Evolutionary conservation across 2,888 invertebrate genomes (phyloP).

Genomic region (Agrilus cyanescens): DNA sequence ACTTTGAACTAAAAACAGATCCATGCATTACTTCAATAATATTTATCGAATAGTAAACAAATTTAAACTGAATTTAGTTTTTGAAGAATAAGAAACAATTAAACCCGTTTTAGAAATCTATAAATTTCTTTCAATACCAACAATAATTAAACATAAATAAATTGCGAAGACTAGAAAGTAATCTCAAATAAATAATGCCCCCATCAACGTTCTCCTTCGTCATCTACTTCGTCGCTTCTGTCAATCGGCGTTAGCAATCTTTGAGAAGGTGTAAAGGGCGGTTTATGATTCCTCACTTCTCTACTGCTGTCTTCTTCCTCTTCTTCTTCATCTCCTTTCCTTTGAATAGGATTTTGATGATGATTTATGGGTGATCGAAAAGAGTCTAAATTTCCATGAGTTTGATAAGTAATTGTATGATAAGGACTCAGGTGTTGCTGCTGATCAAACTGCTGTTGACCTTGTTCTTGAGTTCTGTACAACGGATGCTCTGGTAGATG

Average conservation of each 20-base stretch:
- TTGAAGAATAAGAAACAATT: too few species aligned
- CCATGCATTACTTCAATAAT: background rate
- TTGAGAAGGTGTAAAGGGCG: background rate
- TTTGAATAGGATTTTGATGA: conserved; percentile 4
- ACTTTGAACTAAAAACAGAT: background rate
- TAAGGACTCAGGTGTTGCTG: background rate
- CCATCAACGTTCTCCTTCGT: conserved; percentile 3
- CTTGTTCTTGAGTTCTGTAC: conserved; percentile 11
- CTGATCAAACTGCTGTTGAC: background rate
- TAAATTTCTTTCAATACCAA: too few species aligned
- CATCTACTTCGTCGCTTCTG: conserved; percentile 1
- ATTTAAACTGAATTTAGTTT: too few species aligned
- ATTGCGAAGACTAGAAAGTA: conserved; percentile 1
- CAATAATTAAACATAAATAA: conserved; percentile 1
- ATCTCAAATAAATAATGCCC: conserved; percentile 3
- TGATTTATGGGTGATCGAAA: conserved; percentile 3
- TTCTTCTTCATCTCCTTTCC: conserved; percentile 2
- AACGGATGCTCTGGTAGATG: conserved; percentile 27
- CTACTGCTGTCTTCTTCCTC: background rate
- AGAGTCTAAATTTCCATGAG: background rate
- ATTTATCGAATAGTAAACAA: too few species aligned
- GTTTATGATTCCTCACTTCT: too few species aligned
- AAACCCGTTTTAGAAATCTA: too few species aligned
- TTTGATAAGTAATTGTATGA: background rate
- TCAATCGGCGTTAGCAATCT: too few species aligned